Base-by-base conservation (phyloP, 1,140 invertebrate genomes). In the Drosophila nebulosa region DNA sequence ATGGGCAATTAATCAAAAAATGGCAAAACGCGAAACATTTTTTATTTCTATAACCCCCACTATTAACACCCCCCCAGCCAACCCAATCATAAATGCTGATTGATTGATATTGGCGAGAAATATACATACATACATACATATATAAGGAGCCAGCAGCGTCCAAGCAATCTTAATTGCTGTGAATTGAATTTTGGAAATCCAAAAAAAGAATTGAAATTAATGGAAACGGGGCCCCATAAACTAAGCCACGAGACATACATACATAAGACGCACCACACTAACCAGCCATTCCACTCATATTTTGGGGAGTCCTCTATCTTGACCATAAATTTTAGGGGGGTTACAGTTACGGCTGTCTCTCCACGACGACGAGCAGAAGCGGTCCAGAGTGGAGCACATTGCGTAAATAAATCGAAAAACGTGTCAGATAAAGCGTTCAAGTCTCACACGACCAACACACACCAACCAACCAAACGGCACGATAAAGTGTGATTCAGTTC, bases 361-460 rank as follows among this genome's bases (percentile, higher is more conserved):
- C 4, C 14, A 9, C 27, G 7, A 9, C 7, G 27, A 30, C 18
- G 39, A 21, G 39, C 6, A 46, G 39, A 10, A 73, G 60, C 4
- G 32, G 18, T 10, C 30, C 30, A 32, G 24, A 24, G 10, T 32
- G 10, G 10, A n/a, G 62, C 57, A 68, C 26, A 69, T 76, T 77
- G 64, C 62, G 78, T 78, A 81, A 74, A 85, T 70, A 85, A 85
- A 86, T 70, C 65, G 74, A 70, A 78, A 86, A 85, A 85, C 81
- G 83, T 88, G 81, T 78, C 78, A 71, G 73, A 74, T 81, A 78
- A 74, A 79, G 77, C 78, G 77, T 79, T 75, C 61, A 18, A 58
- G 52, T 55, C 26, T 74, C 71, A 74, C 71, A 74, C 71, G 71
- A 74, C 60, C 60, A 30, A 51, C 71, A 64, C 59, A 32, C 70